A percentile compares a stretch with the other conserved stretches of the same genome.
These are phyloP conservation scores for Zele albiditarsus DNA, from an alignment of 2,888 invertebrate species.

Conservation along the genomic window DNA sequence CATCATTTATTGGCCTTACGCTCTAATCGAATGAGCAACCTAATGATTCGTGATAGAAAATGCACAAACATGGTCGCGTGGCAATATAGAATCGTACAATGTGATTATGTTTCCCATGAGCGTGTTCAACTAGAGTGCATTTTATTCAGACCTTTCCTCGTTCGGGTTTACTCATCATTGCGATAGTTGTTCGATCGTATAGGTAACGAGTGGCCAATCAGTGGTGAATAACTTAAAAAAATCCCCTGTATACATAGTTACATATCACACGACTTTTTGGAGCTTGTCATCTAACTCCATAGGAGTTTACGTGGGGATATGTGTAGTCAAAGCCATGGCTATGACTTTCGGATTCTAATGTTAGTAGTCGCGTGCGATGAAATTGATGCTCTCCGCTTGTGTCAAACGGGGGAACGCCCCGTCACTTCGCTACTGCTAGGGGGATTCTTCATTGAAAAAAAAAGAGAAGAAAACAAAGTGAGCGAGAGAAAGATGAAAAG, in stretches of 20 bases:
- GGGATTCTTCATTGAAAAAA: conserved; percentile 15
- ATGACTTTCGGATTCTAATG: conserved; percentile 32
- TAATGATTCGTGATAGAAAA: conserved; percentile 62
- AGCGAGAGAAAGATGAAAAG: conserved; percentile 21
- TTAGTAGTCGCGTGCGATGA: conserved; percentile 43
- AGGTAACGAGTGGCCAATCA: not conserved
- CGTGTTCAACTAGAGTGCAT: conserved; percentile 19
- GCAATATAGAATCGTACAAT: conserved; percentile 38
- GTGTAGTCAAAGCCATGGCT: conserved; percentile 33
- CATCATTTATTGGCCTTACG: not conserved
- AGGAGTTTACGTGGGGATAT: conserved; percentile 17
- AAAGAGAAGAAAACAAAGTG: not conserved
- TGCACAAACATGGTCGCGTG: conserved; percentile 64
- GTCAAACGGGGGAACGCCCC: conserved; percentile 42
- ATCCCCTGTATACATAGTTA: not conserved
- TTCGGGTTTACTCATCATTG: not conserved
- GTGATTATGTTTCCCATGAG: conserved; percentile 40
- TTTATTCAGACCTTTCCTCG: conserved; percentile 6
- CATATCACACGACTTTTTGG: conserved; percentile 22
- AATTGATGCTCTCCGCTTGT: conserved; percentile 45
- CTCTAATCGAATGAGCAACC: conserved; percentile 52
- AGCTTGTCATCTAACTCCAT: conserved; percentile 1
- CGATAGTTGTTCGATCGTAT: conserved; percentile 29
- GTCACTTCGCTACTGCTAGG: conserved; percentile 38
- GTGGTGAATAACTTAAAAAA: not conserved